Percentiles rank a stretch among this genome's conserved stretches.
Conservation (phyloP, 2,113 vertebrate species). For the Phainopepla nitens region DNA sequence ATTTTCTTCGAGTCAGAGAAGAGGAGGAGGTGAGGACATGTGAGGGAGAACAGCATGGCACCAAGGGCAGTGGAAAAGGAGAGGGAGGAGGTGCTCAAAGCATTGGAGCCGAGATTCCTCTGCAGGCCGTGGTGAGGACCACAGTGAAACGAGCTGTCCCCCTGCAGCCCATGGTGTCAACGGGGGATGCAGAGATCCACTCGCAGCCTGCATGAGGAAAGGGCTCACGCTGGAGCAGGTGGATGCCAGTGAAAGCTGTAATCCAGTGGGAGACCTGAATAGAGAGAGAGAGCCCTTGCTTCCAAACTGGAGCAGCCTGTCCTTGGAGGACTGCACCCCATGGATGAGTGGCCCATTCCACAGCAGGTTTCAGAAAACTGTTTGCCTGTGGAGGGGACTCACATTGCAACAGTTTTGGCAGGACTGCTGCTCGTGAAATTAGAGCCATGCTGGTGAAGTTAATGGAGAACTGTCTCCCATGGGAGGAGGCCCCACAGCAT, state of each 20-base stretch:
- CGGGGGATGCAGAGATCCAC: neutral
- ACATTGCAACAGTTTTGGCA: neutral
- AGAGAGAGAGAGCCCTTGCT: neutral
- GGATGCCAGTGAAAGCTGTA: neutral
- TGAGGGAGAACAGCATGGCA: neutral
- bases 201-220: fast-evolving
- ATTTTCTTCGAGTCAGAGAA: neutral
- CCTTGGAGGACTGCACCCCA: no score
- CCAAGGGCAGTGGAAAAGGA: neutral
- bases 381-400: neutral
- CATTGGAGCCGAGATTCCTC: fast-evolving
- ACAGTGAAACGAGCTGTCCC: neutral
- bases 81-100: neutral
- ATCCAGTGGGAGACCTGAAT: neutral
- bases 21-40: neutral
- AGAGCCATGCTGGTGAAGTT: neutral
- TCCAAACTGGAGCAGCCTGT: neutral
- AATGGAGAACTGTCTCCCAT: neutral
- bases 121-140: neutral
- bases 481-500: no score
- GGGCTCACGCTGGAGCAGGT: neutral
- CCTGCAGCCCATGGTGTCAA: no score
- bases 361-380: neutral
- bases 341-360: fast-evolving
- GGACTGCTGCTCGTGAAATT: neutral